These are phyloP conservation scores for Oligia fasciuncula DNA, from an alignment of 2,888 invertebrate genomes.

Conservation along the genomic window DNA sequence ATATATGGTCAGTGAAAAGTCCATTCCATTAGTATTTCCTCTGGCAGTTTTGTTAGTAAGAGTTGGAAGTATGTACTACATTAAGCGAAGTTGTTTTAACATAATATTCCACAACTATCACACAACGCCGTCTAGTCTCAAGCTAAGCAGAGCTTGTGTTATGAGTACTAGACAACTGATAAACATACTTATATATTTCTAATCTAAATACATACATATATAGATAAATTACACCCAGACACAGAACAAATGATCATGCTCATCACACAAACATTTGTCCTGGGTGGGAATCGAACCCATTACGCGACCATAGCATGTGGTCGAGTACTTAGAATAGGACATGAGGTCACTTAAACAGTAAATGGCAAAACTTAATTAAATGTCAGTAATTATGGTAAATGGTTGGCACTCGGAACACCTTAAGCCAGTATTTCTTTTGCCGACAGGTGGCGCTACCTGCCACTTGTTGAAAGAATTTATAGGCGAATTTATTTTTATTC, in stretches of 20 bases:
- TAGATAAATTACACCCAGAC: too few species aligned
- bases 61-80: constrained; percentile 2
- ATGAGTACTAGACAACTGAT: too few species aligned
- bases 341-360: constrained; percentile 51
- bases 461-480: constrained; percentile 33
- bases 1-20: constrained; percentile 33
- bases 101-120: too few species aligned
- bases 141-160: too few species aligned
- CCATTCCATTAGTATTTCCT: constrained; percentile 26
- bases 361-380: constrained; percentile 59
- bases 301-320: constrained; percentile 18
- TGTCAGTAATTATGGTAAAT: constrained; percentile 60
- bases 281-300: too few species aligned
- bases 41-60: constrained; percentile 13
- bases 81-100: constrained; percentile 3
- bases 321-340: constrained; percentile 44
- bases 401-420: constrained; percentile 46
- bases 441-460: constrained; percentile 58
- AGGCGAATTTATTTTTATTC: constrained; percentile 26
- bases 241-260: too few species aligned
- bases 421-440: constrained; percentile 47
- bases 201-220: too few species aligned
- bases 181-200: too few species aligned
- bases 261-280: too few species aligned
- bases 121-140: too few species aligned